Percentiles rank a stretch among this genome's conserved stretches.
These are phyloP conservation scores for Sebastes vulpes DNA, from an alignment of 2,797 vertebrate species.

Conservation along the genomic window DNA sequence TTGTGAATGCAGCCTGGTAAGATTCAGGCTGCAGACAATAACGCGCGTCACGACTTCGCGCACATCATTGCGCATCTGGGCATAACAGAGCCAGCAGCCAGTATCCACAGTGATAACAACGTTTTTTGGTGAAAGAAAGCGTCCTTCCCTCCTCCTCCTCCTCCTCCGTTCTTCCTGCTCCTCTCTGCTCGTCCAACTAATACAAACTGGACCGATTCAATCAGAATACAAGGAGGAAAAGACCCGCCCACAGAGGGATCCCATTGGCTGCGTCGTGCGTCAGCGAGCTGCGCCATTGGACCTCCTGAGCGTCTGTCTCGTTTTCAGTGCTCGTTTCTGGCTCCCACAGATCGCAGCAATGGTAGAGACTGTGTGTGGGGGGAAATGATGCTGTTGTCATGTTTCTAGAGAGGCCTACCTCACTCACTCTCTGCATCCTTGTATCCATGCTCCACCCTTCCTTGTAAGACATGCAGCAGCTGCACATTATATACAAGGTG, in stretches of 20 bases:
- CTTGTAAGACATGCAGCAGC: background rate
- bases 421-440: constrained; percentile 3
- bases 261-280: constrained; percentile 63
- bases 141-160: background rate
- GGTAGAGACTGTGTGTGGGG: constrained; percentile 32
- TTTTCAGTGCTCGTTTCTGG: background rate
- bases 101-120: constrained; percentile 20
- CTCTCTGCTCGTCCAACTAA: constrained; percentile 66
- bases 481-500: background rate
- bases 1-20: constrained; percentile 17
- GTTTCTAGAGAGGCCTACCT: constrained; percentile 29
- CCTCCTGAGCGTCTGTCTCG: background rate
- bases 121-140: background rate
- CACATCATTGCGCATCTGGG: constrained; percentile 15
- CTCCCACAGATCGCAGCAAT: constrained; percentile 40
- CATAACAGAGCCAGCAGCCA: constrained; percentile 10
- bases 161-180: constrained; percentile 42
- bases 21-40: constrained; percentile 24
- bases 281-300: constrained; percentile 63
- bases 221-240: constrained; percentile 34
- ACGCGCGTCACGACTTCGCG: constrained; percentile 20
- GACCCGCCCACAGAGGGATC: constrained; percentile 56
- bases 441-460: background rate
- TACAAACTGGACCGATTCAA: constrained; percentile 76
- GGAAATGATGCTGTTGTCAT: constrained; percentile 68